Conservation (phyloP, 2,888 invertebrate genomes). For the Limnephilus lunatus region DNA sequence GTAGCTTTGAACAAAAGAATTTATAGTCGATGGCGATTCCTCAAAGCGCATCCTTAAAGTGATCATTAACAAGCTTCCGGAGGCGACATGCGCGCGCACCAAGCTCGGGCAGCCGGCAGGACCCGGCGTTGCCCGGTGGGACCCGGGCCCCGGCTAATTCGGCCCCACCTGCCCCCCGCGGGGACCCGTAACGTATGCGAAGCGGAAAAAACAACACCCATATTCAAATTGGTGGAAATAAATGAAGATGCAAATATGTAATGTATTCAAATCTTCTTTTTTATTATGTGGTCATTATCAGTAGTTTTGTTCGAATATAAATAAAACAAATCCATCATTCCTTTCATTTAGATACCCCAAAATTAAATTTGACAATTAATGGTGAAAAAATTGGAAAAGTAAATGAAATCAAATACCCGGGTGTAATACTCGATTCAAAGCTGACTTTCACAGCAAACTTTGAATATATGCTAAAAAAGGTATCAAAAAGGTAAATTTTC, state of each 20-base stretch:
- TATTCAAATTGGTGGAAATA: slow-evolving; percentile 35
- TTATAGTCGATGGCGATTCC: neutral
- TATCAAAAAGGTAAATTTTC: too few species aligned
- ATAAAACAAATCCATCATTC: too few species aligned
- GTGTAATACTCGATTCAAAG: too few species aligned
- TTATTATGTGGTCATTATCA: neutral
- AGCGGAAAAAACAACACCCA: neutral
- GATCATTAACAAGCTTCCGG: slow-evolving; percentile 35
- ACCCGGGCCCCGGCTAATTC: slow-evolving; percentile 6
- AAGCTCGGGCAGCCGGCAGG: slow-evolving; percentile 43
- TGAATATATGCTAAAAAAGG: too few species aligned
- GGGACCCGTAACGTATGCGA: slow-evolving; percentile 28
- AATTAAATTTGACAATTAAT: too few species aligned
- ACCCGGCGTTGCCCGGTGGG: slow-evolving; percentile 50
- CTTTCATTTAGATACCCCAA: too few species aligned
- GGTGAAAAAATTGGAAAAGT: too few species aligned
- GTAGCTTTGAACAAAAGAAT: neutral
- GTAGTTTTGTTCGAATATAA: neutral
- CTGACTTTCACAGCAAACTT: too few species aligned
- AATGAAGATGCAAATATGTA: neutral
- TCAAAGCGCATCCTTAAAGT: slow-evolving; percentile 16
- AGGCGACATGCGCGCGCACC: slow-evolving; percentile 58
- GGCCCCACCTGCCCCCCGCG: slow-evolving; percentile 37
- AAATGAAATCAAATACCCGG: too few species aligned
- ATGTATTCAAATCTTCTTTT: neutral